These are phyloP conservation scores for Tolmerus cingulatus DNA, from an alignment of 2,888 invertebrate species.

Conservation along the genomic window DNA sequence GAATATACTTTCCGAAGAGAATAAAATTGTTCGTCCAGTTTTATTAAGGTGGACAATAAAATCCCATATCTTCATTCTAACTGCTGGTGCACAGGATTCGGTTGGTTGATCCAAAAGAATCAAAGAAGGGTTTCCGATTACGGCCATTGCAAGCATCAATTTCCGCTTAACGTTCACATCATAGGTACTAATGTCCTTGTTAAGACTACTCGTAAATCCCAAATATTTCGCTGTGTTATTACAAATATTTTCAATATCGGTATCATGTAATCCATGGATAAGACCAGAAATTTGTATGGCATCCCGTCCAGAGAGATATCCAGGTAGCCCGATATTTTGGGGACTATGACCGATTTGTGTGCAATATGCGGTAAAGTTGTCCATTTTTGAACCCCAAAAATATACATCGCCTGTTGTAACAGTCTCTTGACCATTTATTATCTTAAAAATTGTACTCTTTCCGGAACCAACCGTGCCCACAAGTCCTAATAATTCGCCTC, in stretches of 20 bases:
- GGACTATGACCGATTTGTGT: conserved; percentile 75
- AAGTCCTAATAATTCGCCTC: conserved; percentile 82
- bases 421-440: conserved; percentile 84
- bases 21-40: conserved; percentile 73
- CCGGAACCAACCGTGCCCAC: conserved; percentile 88
- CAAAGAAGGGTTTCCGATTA: conserved; percentile 74
- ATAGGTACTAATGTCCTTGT: conserved; percentile 69
- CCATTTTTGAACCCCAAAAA: background rate
- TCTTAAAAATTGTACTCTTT: conserved; percentile 88
- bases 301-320: conserved; percentile 76
- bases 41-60: conserved; percentile 71
- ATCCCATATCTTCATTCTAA: conserved; percentile 77
- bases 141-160: conserved; percentile 74
- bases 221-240: conserved; percentile 64
- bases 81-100: conserved; percentile 65
- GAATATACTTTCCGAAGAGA: conserved; percentile 83
- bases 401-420: conserved; percentile 75
- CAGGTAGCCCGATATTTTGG: conserved; percentile 77
- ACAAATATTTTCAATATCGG: conserved; percentile 53
- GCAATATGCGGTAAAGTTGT: conserved; percentile 69
- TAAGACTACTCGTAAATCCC: conserved; percentile 70
- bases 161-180: conserved; percentile 81
- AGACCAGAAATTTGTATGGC: conserved; percentile 72
- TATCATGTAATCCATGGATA: conserved; percentile 69
- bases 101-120: conserved; percentile 76